phyloP scores from a whole-genome alignment of 1,140 invertebrate genomes.

The Pseudoatta argentina region DNA sequence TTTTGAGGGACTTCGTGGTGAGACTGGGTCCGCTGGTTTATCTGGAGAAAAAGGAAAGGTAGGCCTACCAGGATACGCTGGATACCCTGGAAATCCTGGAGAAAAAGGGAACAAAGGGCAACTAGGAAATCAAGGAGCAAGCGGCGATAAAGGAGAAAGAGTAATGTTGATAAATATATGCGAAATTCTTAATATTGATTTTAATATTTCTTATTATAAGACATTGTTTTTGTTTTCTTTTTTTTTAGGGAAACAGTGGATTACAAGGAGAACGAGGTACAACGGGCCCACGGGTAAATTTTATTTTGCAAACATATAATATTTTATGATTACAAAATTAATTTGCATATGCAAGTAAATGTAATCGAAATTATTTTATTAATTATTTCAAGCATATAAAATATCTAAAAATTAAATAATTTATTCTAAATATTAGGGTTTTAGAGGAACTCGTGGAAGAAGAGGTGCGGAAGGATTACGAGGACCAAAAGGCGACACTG shows the following conservation, averaged over 20 bases:
- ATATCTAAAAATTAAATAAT: not conserved
- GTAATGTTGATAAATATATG: slow-evolving; percentile 33
- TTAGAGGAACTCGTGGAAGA: slow-evolving; percentile 72
- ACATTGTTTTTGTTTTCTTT: slow-evolving; percentile 68
- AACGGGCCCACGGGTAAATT: slow-evolving; percentile 87
- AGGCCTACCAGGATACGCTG: slow-evolving; percentile 91
- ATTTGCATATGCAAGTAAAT: not conserved
- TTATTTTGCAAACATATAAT: not conserved
- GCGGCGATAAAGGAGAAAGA: slow-evolving; percentile 86
- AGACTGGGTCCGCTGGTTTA: slow-evolving; percentile 85
- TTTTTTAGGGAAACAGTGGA: slow-evolving; percentile 84
- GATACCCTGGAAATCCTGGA: slow-evolving; percentile 91
- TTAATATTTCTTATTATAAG: not conserved
- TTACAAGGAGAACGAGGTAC: slow-evolving; percentile 92
- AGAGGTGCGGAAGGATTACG: slow-evolving; percentile 89
- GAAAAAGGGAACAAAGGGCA: slow-evolving; percentile 92
- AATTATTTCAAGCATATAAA: not conserved
- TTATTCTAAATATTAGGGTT: slow-evolving; percentile 56
- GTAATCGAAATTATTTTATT: not conserved
- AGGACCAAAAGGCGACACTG: slow-evolving; percentile 90
- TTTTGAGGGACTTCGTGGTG: slow-evolving; percentile 92
- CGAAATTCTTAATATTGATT: not conserved
- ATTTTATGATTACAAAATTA: not conserved
- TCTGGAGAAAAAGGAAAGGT: slow-evolving; percentile 92
- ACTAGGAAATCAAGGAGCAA: slow-evolving; percentile 90